Percentiles rank a stretch among this genome's conserved stretches.
Conservation (phyloP, 2,888 invertebrate genomes). For the Rugalucina vietnamica region DNA sequence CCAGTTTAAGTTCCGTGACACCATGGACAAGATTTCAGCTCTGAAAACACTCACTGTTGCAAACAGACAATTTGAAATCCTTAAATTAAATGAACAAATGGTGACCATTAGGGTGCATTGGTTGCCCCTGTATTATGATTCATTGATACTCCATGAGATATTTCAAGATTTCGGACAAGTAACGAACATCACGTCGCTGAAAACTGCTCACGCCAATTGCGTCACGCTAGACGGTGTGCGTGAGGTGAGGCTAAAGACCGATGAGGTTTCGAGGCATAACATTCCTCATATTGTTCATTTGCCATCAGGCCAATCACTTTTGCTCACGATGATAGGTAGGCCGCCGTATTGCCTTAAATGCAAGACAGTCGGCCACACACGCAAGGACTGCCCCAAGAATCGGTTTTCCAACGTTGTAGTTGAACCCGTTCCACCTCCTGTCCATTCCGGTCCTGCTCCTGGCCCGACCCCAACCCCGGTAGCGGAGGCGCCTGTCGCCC, state of each 20-base stretch:
- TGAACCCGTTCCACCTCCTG: background rate
- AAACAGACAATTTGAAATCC: background rate
- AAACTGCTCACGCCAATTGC: too few species aligned
- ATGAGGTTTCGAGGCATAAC: too few species aligned
- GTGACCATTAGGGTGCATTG: background rate
- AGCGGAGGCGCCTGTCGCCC: background rate
- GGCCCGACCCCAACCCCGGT: background rate
- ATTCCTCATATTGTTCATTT: too few species aligned
- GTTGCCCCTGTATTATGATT: background rate
- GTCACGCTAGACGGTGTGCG: too few species aligned
- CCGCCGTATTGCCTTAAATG: slow-evolving; percentile 6
- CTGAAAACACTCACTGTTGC: background rate
- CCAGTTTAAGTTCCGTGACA: background rate
- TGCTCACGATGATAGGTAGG: background rate
- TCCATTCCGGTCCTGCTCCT: background rate
- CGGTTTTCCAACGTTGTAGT: background rate
- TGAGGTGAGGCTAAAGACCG: too few species aligned
- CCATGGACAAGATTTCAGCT: background rate
- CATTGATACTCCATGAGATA: too few species aligned
- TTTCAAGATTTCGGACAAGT: too few species aligned
- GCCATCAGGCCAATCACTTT: background rate
- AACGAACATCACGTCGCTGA: too few species aligned
- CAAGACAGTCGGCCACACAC: background rate
- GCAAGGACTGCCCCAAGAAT: background rate
- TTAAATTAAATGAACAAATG: background rate